Evolutionary conservation across 2,888 invertebrate species (phyloP).

Genomic region (Dichetophora obliterata): DNA sequence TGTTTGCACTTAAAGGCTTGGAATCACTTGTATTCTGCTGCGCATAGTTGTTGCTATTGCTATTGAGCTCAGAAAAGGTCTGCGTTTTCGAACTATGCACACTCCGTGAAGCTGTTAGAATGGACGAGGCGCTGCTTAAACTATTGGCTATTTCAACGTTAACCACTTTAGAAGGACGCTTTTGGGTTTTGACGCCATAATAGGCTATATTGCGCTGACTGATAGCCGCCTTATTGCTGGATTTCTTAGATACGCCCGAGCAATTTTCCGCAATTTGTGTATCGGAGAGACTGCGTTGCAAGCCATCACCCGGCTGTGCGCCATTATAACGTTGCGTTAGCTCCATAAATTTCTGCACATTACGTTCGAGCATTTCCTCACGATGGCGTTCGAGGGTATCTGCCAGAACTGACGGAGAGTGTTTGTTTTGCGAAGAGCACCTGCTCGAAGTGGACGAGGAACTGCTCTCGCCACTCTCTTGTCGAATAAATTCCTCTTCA

Average conservation of each 20-base stretch:
- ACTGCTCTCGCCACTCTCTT: background rate
- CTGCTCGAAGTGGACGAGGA: background rate
- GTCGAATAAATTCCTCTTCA: slow-evolving; percentile 48
- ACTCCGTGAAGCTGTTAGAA: background rate
- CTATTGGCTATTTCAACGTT: slow-evolving; percentile 32
- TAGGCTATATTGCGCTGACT: slow-evolving; percentile 31
- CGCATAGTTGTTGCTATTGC: background rate
- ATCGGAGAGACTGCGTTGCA: slow-evolving; percentile 52
- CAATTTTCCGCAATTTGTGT: slow-evolving; percentile 47
- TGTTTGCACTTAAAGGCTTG: background rate
- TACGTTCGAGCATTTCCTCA: slow-evolving; percentile 45
- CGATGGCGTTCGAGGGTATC: slow-evolving; percentile 39
- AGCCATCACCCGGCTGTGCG: slow-evolving; percentile 14
- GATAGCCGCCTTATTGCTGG: background rate
- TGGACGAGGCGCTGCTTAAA: slow-evolving; percentile 28
- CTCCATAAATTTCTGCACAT: slow-evolving; percentile 51
- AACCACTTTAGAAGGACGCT: slow-evolving; percentile 16
- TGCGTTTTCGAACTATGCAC: slow-evolving; percentile 6
- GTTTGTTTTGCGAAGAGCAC: background rate
- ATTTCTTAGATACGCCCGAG: background rate
- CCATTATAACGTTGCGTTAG: slow-evolving; percentile 45
- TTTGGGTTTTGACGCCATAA: slow-evolving; percentile 30
- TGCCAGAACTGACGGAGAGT: slow-evolving; percentile 29
- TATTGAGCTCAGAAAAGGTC: background rate
- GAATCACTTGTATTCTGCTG: background rate